Conservation (phyloP, 2,113 vertebrate species). For the Aptenodytes forsteri region DNA sequence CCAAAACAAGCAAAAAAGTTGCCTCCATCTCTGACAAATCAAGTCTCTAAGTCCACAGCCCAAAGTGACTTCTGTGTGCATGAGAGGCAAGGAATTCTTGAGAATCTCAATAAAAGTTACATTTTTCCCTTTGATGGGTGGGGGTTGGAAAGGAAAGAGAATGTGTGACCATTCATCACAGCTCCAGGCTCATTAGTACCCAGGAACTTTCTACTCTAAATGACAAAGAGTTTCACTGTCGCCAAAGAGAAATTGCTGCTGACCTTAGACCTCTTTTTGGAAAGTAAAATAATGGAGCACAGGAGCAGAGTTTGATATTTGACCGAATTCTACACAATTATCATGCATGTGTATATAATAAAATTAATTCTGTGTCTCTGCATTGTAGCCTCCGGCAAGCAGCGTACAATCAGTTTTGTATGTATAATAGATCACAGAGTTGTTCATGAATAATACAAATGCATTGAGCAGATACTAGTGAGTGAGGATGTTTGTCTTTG, state of each 20-base stretch:
- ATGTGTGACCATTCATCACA: slow-evolving; percentile 47
- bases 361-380: slow-evolving; percentile 99
- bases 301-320: slow-evolving; percentile 86
- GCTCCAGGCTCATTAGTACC: slow-evolving; percentile 61
- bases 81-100: slow-evolving; percentile 24
- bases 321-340: slow-evolving; percentile 96
- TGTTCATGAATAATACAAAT: slow-evolving; percentile 99
- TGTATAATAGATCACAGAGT: slow-evolving; percentile 99
- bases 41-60: background rate
- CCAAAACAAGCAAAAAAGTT: background rate
- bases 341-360: slow-evolving; percentile 99
- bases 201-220: slow-evolving; percentile 72
- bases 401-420: slow-evolving; percentile 98
- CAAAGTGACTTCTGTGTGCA: background rate
- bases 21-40: background rate
- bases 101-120: slow-evolving; percentile 38
- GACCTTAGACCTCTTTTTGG: slow-evolving; percentile 74
- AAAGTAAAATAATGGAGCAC: slow-evolving; percentile 75
- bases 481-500: slow-evolving; percentile 98
- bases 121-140: slow-evolving; percentile 51
- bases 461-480: slow-evolving; percentile 90
- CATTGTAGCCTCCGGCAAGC: slow-evolving; percentile 87
- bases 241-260: slow-evolving; percentile 71
- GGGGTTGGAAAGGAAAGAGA: slow-evolving; percentile 22
- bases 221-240: slow-evolving; percentile 77